Evolutionary conservation across 2,888 invertebrate genomes (phyloP).

Genomic region (Cristatella mucedo): DNA sequence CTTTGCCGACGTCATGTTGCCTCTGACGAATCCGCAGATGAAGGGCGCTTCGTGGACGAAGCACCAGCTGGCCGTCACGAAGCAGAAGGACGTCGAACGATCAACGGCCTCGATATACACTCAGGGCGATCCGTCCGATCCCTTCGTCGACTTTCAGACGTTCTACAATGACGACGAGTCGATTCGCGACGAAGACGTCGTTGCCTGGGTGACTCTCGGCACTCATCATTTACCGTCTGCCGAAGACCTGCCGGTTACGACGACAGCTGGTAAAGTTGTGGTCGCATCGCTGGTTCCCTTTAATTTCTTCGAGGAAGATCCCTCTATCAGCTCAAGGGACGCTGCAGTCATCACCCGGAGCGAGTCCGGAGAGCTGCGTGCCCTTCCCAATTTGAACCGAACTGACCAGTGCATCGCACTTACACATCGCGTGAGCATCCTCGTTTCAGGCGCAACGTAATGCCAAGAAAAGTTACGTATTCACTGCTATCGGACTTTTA

Average conservation of each 20-base stretch:
- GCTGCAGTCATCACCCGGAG: no score
- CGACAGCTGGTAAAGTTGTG: constrained; percentile 19
- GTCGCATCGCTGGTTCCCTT: constrained; percentile 26
- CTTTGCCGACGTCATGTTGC: not conserved
- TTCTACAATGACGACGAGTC: constrained; percentile 22
- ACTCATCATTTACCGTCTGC: constrained; percentile 27
- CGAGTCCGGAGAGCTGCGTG: no score
- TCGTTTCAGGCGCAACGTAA: no score
- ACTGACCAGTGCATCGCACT: no score
- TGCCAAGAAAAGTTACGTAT: no score
- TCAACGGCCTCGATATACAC: constrained; percentile 23
- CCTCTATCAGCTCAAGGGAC: constrained; percentile 23
- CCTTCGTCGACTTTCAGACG: constrained; percentile 24
- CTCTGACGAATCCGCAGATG: not conserved
- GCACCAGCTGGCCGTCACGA: constrained; percentile 26
- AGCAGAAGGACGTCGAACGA: constrained; percentile 22
- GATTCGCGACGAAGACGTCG: constrained; percentile 26
- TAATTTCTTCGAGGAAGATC: constrained; percentile 29
- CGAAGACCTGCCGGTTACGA: constrained; percentile 27
- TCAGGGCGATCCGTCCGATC: constrained; percentile 25
- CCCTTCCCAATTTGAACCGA: no score
- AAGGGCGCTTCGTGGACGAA: constrained; percentile 23
- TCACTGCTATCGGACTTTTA: no score
- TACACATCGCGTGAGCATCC: no score
- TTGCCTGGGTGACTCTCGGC: constrained; percentile 30